phyloP scores from a whole-genome alignment of 2,113 vertebrate species.

The Sebastes fasciatus region DNA sequence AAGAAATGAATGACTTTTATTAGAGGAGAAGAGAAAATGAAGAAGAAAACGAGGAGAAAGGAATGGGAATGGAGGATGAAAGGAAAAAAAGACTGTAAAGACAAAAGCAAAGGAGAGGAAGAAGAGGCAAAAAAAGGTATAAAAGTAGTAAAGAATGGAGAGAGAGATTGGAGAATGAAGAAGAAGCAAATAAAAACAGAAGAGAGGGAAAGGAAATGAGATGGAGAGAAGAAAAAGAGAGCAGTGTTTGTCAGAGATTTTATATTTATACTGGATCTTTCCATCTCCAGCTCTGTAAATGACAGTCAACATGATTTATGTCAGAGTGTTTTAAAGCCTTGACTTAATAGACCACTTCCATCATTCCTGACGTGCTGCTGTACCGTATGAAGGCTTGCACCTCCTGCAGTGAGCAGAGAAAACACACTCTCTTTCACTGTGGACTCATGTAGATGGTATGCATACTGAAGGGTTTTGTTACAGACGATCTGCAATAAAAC shows the following conservation, averaged over 20 bases:
- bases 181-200: neutral
- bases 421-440: neutral
- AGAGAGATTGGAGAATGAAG: neutral
- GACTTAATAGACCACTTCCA: conserved; percentile 44
- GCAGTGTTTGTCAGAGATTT: neutral
- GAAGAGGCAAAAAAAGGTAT: neutral
- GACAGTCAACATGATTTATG: conserved; percentile 19
- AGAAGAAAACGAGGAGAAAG: neutral
- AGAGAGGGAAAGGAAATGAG: neutral
- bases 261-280: conserved; percentile 32
- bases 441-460: neutral
- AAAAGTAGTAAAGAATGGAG: neutral
- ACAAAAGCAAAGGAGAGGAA: neutral
- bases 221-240: neutral
- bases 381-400: neutral
- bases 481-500: conserved; percentile 11
- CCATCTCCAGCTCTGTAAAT: neutral
- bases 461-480: neutral
- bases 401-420: conserved; percentile 40
- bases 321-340: neutral
- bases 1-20: too few species aligned
- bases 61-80: neutral
- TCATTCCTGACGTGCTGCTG: conserved; percentile 19
- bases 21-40: neutral
- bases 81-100: neutral